These are phyloP conservation scores for Eolophus roseicapilla DNA, from an alignment of 2,113 vertebrate species.

Conservation along the genomic window DNA sequence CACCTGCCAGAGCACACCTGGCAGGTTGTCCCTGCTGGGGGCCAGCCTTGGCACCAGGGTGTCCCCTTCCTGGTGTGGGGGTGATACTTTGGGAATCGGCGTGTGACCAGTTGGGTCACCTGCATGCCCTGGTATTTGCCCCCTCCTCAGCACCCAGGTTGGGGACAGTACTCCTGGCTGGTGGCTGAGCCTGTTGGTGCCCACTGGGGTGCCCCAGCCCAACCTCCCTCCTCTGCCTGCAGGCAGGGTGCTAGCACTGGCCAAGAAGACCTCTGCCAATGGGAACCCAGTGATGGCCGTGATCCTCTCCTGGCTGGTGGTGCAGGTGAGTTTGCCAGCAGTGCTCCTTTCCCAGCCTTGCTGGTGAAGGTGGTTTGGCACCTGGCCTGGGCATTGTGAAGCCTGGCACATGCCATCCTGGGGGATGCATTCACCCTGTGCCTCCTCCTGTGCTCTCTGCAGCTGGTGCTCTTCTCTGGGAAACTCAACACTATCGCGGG, in stretches of 20 bases:
- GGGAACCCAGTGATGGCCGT: conserved; percentile 90
- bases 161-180: not conserved
- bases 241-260: conserved; percentile 80
- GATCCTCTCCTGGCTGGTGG: conserved; percentile 87
- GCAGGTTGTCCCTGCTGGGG: not conserved
- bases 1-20: accelerated
- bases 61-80: not conserved
- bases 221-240: not conserved
- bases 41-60: not conserved
- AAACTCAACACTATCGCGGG: conserved; percentile 92
- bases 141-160: not conserved
- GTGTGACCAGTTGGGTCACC: not conserved
- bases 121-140: not conserved
- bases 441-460: not conserved
- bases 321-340: conserved; percentile 74
- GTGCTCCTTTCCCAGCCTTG: accelerated
- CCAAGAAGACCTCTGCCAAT: conserved; percentile 81
- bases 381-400: not conserved
- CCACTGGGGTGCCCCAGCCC: not conserved
- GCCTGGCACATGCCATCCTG: accelerated
- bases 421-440: not conserved
- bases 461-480: conserved; percentile 90
- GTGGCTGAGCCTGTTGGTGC: not conserved
- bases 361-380: not conserved
- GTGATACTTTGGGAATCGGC: not conserved